phyloP scores from a whole-genome alignment of 1,140 invertebrate species.

The Drosophila simulans region DNA sequence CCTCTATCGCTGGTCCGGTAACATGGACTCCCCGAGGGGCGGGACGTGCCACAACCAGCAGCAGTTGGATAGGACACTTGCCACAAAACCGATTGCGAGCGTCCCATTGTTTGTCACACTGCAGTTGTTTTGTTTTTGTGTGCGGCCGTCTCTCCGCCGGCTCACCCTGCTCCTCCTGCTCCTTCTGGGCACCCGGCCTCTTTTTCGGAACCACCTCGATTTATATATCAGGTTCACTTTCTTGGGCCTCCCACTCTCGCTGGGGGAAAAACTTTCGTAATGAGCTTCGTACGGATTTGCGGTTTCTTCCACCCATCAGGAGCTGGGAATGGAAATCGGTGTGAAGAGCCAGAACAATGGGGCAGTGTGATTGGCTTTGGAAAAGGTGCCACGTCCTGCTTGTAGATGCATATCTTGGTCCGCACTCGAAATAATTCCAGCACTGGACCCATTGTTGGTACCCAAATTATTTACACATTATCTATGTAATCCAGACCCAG shows the following conservation, averaged over 20 bases:
- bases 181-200: constrained; percentile 13
- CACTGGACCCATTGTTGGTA: constrained; percentile 37
- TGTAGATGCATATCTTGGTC: constrained; percentile 16
- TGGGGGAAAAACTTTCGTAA: constrained; percentile 54
- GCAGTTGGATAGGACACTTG: constrained; percentile 12
- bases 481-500: constrained; percentile 34
- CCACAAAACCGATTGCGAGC: constrained; percentile 59
- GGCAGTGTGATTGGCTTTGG: constrained; percentile 1
- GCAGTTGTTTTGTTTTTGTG: constrained; percentile 51
- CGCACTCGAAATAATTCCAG: constrained; percentile 19
- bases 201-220: constrained; percentile 43
- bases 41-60: constrained; percentile 42
- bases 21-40: constrained; percentile 11
- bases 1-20: constrained; percentile 14
- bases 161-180: neutral
- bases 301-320: constrained; percentile 12
- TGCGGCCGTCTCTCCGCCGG: neutral
- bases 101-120: constrained; percentile 66
- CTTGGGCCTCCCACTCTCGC: constrained; percentile 24
- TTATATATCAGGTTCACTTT: constrained; percentile 61
- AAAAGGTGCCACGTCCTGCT: constrained; percentile 6
- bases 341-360: constrained; percentile 23
- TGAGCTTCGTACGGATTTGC: constrained; percentile 55
- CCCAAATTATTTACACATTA: constrained; percentile 74
- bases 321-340: constrained; percentile 12